Percentiles rank a stretch among this genome's conserved stretches.
Evolutionary conservation across 2,888 invertebrate genomes (phyloP).

Genomic region (Mythimna ferrago): DNA sequence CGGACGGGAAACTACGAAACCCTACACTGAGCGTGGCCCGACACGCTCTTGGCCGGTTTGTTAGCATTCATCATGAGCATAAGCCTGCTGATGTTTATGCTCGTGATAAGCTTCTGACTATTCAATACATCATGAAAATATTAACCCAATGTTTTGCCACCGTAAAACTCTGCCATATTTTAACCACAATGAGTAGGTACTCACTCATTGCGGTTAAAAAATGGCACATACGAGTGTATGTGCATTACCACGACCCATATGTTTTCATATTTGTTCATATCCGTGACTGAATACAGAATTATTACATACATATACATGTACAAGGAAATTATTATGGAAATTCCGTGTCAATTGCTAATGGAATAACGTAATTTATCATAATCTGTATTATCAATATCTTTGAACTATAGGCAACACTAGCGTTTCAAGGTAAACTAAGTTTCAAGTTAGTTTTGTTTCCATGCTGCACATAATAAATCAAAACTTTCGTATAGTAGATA

Average conservation of each 20-base stretch:
- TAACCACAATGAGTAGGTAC: background rate
- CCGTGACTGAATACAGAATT: constrained; percentile 32
- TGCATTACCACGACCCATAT: constrained; percentile 14
- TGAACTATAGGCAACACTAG: background rate
- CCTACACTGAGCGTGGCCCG: too few relatives aligned
- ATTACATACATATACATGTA: constrained; percentile 10
- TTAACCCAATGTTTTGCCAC: background rate
- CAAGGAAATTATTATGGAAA: constrained; percentile 64
- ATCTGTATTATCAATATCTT: constrained; percentile 2
- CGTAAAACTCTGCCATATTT: background rate
- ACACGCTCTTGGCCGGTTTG: too few relatives aligned
- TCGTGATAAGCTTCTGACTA: background rate
- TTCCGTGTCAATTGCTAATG: constrained; percentile 70
- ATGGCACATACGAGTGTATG: too few relatives aligned
- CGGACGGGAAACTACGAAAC: too few relatives aligned
- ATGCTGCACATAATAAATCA: background rate
- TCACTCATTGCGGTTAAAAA: too few relatives aligned
- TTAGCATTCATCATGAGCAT: background rate
- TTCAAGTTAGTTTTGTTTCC: constrained; percentile 6
- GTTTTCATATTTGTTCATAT: constrained; percentile 22
- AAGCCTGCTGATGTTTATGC: too few relatives aligned
- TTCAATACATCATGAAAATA: background rate
- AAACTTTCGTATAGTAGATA: background rate
- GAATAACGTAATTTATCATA: constrained; percentile 32
- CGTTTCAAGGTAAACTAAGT: background rate